A percentile compares a stretch with the other conserved stretches of the same genome.
phyloP scores from a whole-genome alignment of 1,140 invertebrate genomes.

The Theocolax elegans region DNA sequence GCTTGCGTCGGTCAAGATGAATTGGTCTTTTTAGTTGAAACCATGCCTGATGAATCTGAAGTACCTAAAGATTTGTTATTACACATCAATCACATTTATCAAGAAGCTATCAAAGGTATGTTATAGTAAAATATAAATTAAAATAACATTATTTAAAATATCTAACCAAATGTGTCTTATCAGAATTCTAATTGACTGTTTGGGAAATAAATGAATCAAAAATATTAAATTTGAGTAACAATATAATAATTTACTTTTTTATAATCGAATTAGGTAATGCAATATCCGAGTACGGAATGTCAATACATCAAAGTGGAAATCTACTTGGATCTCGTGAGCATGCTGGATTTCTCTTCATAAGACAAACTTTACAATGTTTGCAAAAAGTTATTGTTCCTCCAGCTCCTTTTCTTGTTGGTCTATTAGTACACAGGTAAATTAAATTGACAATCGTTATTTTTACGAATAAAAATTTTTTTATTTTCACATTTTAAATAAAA shows the following conservation, averaged over 20 bases:
- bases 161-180: too few relatives aligned
- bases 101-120: conserved; percentile 81
- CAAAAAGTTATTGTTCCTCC: conserved; percentile 81
- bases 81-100: conserved; percentile 81
- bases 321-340: conserved; percentile 85
- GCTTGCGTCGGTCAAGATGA: conserved; percentile 89
- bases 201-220: too few relatives aligned
- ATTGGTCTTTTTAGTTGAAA: conserved; percentile 83
- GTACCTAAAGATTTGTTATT: conserved; percentile 84
- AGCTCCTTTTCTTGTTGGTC: conserved; percentile 82
- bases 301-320: conserved; percentile 71
- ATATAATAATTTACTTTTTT: conserved; percentile 25
- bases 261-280: conserved; percentile 71
- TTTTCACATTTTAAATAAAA: conserved; percentile 4
- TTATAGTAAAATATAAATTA: background rate
- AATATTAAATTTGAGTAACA: conserved; percentile 17
- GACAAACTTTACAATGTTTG: conserved; percentile 86
- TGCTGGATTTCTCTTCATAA: conserved; percentile 86
- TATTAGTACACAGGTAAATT: conserved; percentile 81
- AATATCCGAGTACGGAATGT: conserved; percentile 80
- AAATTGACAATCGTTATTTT: conserved; percentile 45
- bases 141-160: background rate
- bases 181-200: too few relatives aligned
- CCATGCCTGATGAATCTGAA: conserved; percentile 74
- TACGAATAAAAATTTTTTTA: background rate